These are phyloP conservation scores for Teleiodes luculella DNA, from an alignment of 2,888 invertebrate species.

Conservation along the genomic window DNA sequence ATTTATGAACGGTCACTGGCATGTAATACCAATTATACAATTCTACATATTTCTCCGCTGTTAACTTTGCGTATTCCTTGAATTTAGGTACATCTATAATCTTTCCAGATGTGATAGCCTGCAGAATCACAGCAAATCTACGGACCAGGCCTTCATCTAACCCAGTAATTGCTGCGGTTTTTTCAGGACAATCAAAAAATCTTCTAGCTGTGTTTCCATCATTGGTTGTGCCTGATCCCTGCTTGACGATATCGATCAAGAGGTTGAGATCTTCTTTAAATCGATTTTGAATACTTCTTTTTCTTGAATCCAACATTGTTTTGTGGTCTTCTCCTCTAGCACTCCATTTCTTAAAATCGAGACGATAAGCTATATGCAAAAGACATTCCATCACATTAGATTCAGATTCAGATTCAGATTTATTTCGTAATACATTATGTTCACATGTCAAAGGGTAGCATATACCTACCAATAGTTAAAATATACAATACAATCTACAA, in stretches of 20 bases:
- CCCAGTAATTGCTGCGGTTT: constrained; percentile 25
- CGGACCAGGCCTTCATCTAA: constrained; percentile 17
- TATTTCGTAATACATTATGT: too few species aligned
- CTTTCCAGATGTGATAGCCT: constrained; percentile 21
- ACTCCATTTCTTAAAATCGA: constrained; percentile 15
- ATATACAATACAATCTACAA: too few species aligned
- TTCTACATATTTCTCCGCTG: constrained; percentile 20
- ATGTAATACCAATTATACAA: constrained; percentile 25
- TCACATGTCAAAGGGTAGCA: too few species aligned
- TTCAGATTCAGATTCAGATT: too few species aligned
- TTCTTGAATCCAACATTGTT: background rate
- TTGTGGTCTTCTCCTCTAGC: constrained; percentile 6
- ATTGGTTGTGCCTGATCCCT: constrained; percentile 19
- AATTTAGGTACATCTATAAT: constrained; percentile 17
- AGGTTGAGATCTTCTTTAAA: constrained; percentile 17
- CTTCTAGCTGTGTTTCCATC: constrained; percentile 19
- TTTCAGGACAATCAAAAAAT: constrained; percentile 21
- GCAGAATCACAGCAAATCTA: constrained; percentile 22
- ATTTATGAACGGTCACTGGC: constrained; percentile 22
- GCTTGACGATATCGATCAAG: constrained; percentile 19
- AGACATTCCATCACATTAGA: constrained; percentile 21
- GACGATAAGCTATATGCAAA: constrained; percentile 21
- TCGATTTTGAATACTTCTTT: constrained; percentile 10
- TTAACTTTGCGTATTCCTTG: constrained; percentile 17
- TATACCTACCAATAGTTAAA: too few species aligned